Evolutionary conservation across 2,888 invertebrate species (phyloP).

Genomic region (Nephrotoma flavescens): DNA sequence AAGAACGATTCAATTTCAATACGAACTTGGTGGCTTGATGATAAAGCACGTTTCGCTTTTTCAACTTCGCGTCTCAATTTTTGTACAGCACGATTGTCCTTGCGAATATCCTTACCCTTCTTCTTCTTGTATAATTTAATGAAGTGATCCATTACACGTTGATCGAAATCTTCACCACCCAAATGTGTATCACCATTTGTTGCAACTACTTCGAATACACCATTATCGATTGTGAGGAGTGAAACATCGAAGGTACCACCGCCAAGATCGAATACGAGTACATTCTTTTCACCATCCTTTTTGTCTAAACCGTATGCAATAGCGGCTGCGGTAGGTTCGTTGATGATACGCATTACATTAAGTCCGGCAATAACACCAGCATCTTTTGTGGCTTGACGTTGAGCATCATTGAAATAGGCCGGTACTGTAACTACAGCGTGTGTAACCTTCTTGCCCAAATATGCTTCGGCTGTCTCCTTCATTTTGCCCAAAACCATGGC

Average conservation of each 20-base stretch:
- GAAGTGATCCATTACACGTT: slow-evolving; percentile 97
- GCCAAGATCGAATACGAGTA: slow-evolving; percentile 96
- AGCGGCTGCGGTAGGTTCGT: slow-evolving; percentile 94
- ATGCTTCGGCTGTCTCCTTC: slow-evolving; percentile 98
- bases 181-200: slow-evolving; percentile 82
- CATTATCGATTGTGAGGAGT: slow-evolving; percentile 93
- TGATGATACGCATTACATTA: slow-evolving; percentile 65
- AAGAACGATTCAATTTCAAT: slow-evolving; percentile 98
- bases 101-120: slow-evolving; percentile 93
- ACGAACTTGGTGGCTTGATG: slow-evolving; percentile 81
- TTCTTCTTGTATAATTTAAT: slow-evolving; percentile 97
- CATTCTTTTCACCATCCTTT: slow-evolving; percentile 95
- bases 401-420: slow-evolving; percentile 98
- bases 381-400: slow-evolving; percentile 97
- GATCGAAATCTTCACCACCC: slow-evolving; percentile 98
- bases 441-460: slow-evolving; percentile 83
- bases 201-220: slow-evolving; percentile 74
- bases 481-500: slow-evolving; percentile 97
- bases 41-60: slow-evolving; percentile 92
- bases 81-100: slow-evolving; percentile 88
- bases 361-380: slow-evolving; percentile 80
- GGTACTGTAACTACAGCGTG: slow-evolving; percentile 48
- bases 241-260: slow-evolving; percentile 99
- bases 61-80: slow-evolving; percentile 94
- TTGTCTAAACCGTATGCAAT: slow-evolving; percentile 96